Conservation (phyloP, 2,113 vertebrate genomes). For the Columbina picui region DNA sequence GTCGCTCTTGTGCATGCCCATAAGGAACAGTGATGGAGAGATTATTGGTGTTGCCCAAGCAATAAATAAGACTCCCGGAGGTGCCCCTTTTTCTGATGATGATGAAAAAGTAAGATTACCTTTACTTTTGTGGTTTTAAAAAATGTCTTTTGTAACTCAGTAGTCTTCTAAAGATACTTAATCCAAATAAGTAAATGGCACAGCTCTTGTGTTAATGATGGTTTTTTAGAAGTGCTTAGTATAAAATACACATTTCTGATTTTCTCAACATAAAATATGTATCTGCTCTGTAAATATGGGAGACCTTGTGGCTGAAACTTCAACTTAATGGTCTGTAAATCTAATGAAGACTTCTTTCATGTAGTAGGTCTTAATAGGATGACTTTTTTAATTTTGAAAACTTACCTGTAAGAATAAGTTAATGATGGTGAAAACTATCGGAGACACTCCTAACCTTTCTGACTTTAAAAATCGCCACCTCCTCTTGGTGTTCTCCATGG, state of each 20-base stretch:
- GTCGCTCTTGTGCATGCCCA: constrained; percentile 96
- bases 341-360: not conserved
- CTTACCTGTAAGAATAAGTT: not conserved
- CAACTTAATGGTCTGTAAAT: not conserved
- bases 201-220: not conserved
- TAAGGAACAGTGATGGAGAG: constrained; percentile 93
- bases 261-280: not conserved
- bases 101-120: constrained; percentile 91
- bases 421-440: not conserved
- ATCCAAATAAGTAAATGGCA: not conserved
- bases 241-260: not conserved
- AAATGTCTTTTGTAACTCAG: not conserved
- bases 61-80: constrained; percentile 94
- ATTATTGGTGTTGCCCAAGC: constrained; percentile 96
- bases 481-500: not conserved
- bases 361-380: not conserved
- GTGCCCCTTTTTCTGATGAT: constrained; percentile 91
- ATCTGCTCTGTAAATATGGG: not conserved
- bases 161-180: not conserved
- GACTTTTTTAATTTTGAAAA: not conserved
- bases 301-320: not conserved
- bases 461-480: not conserved
- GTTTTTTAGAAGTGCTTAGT: not conserved
- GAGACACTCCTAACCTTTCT: not conserved
- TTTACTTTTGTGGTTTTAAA: not conserved